Percentiles rank a stretch among this genome's conserved stretches.
Conservation (phyloP, 2,113 vertebrate genomes). For the Dasypus novemcinctus region DNA sequence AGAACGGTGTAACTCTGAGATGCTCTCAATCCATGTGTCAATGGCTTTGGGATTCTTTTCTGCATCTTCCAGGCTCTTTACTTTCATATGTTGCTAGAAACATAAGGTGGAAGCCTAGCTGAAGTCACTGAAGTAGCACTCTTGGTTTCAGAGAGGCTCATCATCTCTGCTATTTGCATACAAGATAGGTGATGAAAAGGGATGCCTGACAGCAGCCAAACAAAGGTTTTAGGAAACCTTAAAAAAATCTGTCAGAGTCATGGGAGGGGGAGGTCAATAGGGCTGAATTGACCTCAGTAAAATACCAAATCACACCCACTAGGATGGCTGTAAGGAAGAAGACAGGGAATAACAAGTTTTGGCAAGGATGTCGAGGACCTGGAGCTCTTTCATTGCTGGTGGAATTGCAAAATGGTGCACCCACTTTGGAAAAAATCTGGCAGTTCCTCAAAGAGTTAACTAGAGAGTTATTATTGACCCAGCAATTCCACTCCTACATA, state of each 20-base stretch:
- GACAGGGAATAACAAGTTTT: neutral
- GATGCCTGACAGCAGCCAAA: neutral
- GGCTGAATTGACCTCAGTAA: neutral
- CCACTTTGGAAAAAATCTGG: slow-evolving; percentile 6
- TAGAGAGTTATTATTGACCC: neutral
- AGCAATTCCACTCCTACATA: neutral
- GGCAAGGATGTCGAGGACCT: neutral
- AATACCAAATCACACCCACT: neutral
- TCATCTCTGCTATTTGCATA: neutral
- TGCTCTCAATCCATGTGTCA: slow-evolving; percentile 91
- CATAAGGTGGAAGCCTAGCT: neutral
- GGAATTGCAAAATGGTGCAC: neutral
- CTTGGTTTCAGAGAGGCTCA: neutral
- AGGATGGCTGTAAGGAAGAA: neutral
- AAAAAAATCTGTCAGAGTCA: neutral
- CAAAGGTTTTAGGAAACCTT: neutral
- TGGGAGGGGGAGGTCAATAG: neutral
- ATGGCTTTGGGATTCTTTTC: slow-evolving; percentile 90
- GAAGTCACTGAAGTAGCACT: neutral
- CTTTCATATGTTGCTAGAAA: slow-evolving; percentile 89
- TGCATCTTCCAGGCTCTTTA: slow-evolving; percentile 90
- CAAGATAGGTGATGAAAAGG: neutral
- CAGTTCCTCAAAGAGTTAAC: slow-evolving; percentile 1
- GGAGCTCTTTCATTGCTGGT: neutral
- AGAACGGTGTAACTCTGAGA: slow-evolving; percentile 90